phyloP scores from a whole-genome alignment of 92 coral and sea anemone genomes.

The Epizoanthus ramosus region DNA sequence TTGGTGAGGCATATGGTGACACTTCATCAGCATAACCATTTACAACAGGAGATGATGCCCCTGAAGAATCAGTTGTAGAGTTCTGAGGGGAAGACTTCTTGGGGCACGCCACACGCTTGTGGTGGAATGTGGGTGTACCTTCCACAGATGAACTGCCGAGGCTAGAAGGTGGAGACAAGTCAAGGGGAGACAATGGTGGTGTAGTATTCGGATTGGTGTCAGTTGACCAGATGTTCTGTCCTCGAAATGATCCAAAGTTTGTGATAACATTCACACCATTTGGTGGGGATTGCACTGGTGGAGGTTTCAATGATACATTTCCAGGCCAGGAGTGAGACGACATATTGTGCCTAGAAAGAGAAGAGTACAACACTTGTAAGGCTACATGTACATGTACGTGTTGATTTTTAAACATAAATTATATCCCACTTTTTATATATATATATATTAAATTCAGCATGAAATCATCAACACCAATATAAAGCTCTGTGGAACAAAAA shows the following conservation, averaged over 20 bases:
- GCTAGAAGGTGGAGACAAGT: slow-evolving; percentile 76
- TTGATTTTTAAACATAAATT: background rate
- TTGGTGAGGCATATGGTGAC: slow-evolving; percentile 94
- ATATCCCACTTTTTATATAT: too few species aligned
- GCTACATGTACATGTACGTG: too few species aligned
- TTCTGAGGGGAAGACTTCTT: slow-evolving; percentile 60
- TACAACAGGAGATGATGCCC: slow-evolving; percentile 77
- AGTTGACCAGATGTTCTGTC: slow-evolving; percentile 94
- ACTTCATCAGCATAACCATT: slow-evolving; percentile 92
- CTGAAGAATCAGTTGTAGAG: slow-evolving; percentile 77
- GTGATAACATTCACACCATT: slow-evolving; percentile 48
- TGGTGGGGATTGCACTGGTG: slow-evolving; percentile 51
- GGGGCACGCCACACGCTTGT: slow-evolving; percentile 49
- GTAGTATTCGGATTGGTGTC: slow-evolving; percentile 71
- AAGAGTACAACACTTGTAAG: background rate
- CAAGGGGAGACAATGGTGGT: slow-evolving; percentile 85
- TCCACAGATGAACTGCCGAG: slow-evolving; percentile 61
- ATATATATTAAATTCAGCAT: too few species aligned
- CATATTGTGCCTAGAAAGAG: slow-evolving; percentile 67
- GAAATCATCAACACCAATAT: too few species aligned
- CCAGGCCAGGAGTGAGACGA: slow-evolving; percentile 86
- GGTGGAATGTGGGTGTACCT: slow-evolving; percentile 63
- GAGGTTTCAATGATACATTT: slow-evolving; percentile 33
- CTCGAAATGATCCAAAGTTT: slow-evolving; percentile 82
- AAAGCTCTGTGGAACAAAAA: too few species aligned